Evolutionary conservation across 2,888 invertebrate genomes (phyloP).

Genomic region (Lepeophtheirus nordmannii): DNA sequence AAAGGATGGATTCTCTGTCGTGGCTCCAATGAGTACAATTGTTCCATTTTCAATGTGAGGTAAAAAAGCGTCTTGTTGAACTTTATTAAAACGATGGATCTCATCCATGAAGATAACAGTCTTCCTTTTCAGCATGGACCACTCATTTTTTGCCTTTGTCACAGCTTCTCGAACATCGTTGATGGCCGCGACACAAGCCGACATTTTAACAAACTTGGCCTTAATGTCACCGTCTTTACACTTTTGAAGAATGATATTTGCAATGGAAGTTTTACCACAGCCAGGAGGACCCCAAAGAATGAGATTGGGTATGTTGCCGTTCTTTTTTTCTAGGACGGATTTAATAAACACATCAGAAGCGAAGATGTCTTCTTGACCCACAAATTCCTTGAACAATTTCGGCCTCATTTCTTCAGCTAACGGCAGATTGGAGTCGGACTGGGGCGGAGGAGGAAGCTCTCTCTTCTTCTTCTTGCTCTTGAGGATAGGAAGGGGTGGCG

Average conservation of each 20-base stretch:
- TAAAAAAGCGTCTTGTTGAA: conserved; percentile 61
- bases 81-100: conserved; percentile 69
- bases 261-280: conserved; percentile 13
- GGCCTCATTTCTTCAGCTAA: conserved; percentile 22
- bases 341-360: neutral
- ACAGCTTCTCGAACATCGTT: conserved; percentile 60
- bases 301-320: conserved; percentile 1
- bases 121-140: conserved; percentile 47
- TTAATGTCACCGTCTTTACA: conserved; percentile 42
- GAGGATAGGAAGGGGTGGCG: neutral
- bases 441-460: neutral
- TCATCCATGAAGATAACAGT: conserved; percentile 72
- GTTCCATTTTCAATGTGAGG: conserved; percentile 64
- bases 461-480: neutral
- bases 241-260: conserved; percentile 15
- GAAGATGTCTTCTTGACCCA: neutral
- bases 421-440: neutral
- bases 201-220: conserved; percentile 51
- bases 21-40: conserved; percentile 60
- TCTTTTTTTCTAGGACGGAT: neutral
- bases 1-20: conserved; percentile 77
- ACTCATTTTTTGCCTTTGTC: conserved; percentile 53
- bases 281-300: conserved; percentile 17
- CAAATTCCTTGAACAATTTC: neutral
- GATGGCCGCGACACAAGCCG: conserved; percentile 58